Evolutionary conservation across 2,888 invertebrate species (phyloP).

Genomic region (Elysia crispata): DNA sequence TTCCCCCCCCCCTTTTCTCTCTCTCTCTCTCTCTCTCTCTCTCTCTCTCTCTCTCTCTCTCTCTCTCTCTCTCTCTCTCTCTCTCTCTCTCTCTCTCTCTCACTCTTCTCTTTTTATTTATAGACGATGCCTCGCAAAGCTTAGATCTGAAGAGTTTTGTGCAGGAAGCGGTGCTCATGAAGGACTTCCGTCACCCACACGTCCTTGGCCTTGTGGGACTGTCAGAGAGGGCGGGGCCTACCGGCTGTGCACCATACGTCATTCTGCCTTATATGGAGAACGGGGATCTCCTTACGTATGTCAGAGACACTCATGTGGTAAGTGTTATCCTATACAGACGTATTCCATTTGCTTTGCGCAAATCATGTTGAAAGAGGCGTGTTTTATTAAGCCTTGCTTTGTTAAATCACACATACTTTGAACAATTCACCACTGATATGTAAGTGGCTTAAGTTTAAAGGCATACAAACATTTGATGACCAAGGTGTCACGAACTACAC

Average conservation of each 20-base stretch:
- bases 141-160: constrained; percentile 73
- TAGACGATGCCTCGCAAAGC: constrained; percentile 50
- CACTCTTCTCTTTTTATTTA: not conserved
- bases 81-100: constrained; percentile 25
- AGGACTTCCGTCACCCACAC: constrained; percentile 78
- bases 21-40: constrained; percentile 3
- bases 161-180: constrained; percentile 79
- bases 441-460: no score
- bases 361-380: not conserved
- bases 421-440: no score
- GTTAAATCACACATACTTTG: no score
- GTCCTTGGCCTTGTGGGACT: constrained; percentile 78
- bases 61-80: not conserved
- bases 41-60: not conserved
- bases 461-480: no score
- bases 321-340: constrained; percentile 30
- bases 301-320: constrained; percentile 70
- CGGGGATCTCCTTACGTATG: constrained; percentile 76
- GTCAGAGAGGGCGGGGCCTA: constrained; percentile 64
- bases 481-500: not conserved
- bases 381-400: not conserved
- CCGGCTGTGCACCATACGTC: constrained; percentile 77
- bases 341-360: no score
- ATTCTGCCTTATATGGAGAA: constrained; percentile 79
- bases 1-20: not conserved